Evolutionary conservation across 2,113 vertebrate genomes (phyloP), one percentile per base, ranked within the genome.

Genomic region (Tretioscincus oriximinensis): DNA sequence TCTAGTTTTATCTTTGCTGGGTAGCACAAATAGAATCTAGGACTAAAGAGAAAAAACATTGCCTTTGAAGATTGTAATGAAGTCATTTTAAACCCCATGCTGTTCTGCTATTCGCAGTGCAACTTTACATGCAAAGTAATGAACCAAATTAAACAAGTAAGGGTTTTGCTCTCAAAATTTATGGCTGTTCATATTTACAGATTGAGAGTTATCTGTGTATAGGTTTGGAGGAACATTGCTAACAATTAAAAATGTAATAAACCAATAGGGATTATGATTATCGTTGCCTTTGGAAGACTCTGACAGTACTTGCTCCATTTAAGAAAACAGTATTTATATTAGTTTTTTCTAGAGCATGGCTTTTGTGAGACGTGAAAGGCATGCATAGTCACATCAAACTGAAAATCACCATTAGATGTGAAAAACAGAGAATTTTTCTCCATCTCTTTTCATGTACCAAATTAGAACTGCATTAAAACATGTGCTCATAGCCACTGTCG

Each of bases 1-100:
- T 77, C 67, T 76, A 76, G 18, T n/a, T 11, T 78, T 66, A 69
- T 68, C 7, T 54, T 83, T 76, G 72, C 18, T 16, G 74, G 47
- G 1, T 61, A 78, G 76, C 67, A 70, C 28, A 64, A 76, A 51
- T 1, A 26, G 24, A 10, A 54, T 54, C 63, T 67, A 20, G 21
- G 41, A 70, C 24, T 9, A 1, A 65, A 12, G 77, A 85, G 60
- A 24, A 81, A 78, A 29, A 60, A 74, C 84, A 82, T 31, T 78
- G 45, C 4, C 35, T 82, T 88, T 84, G 86, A 79, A 2, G 3
- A 76, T n/a, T 85, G 45, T 64, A 71, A 83, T 35, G 47, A 83
- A 58, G 41, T 58, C 83, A 58, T 82, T 26, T 71, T 14, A 81
- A 81, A 67, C 58, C 29, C 9, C 49, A 68, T 60, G 71, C 3